Conservation (phyloP, 2,113 vertebrate species). For the Morone chrysops region DNA sequence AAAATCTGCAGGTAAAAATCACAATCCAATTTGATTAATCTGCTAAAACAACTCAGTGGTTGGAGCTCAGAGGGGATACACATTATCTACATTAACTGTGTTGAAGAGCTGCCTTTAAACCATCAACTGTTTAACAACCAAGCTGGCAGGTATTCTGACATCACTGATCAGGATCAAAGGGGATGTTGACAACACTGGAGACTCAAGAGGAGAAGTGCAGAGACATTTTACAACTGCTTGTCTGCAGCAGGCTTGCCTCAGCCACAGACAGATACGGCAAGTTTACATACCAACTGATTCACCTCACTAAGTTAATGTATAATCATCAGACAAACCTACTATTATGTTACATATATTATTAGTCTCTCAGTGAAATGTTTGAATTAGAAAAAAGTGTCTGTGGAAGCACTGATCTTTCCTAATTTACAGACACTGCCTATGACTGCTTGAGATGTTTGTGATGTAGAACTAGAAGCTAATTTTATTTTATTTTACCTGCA, state of each 20-base stretch:
- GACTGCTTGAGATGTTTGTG: background rate
- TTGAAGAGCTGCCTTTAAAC: background rate
- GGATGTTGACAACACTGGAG: background rate
- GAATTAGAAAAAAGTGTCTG: background rate
- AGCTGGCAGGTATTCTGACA: background rate
- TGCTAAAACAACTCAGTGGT: too few species aligned
- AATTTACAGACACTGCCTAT: background rate
- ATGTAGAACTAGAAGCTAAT: background rate
- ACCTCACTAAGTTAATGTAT: background rate
- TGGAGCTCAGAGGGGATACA: background rate
- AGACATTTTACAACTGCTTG: constrained; percentile 7
- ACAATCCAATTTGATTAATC: background rate
- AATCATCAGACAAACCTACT: background rate
- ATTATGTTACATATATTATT: too few species aligned
- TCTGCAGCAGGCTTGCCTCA: background rate
- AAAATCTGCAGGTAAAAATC: too few species aligned
- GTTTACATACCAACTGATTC: constrained; percentile 5
- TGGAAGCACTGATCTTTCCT: background rate
- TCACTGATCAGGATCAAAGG: constrained; percentile 12
- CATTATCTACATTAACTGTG: background rate
- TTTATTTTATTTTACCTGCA: background rate
- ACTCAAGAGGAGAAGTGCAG: background rate
- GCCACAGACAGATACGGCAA: background rate
- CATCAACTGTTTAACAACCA: background rate
- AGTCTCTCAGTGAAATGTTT: background rate